Base-by-base conservation (phyloP, 2,888 invertebrate species). In the Serripes groenlandicus region DNA sequence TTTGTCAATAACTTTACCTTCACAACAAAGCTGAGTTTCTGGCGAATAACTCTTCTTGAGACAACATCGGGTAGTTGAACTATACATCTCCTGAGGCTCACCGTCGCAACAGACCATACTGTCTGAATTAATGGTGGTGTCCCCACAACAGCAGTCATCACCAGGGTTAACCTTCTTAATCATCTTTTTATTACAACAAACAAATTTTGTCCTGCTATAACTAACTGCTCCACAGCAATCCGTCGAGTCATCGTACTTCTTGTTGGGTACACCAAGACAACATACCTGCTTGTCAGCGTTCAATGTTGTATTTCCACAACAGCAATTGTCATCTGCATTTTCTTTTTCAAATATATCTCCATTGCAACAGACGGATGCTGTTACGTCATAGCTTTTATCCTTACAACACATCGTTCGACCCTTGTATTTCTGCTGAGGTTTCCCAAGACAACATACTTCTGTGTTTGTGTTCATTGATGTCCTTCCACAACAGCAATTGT, bases 71-170 rank as follows among this genome's bases (percentile, higher is more conserved):
- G 80, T 83, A 15, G 58, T 49, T 26, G 54, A 49, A 18, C 77
- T 78, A 42, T 66, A 75, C 2, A 76, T 58, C 28, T 70, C 62
- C 35, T 78, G 64, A 30, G 80, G 77, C 3, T 23, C 54, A 11
- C 75, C 80, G 5, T 66, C 66, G 60, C 84, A 84, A 34, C 84
- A 84, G 26, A 80, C 62, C 52, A 60, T 71, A 7, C 23, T 78
- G 4, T 42, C 52, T 11, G 84, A 80, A 49, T 80, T 71, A 30
- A 80, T 72, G 3, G 84, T 84, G 23, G 80, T 81, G 28, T 64
- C 56, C n/a, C 84, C 84, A 68, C 84, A 84, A 35, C 84, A 84
- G n/a, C 72, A 74, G 26, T 84, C 84, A 30, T 84, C 80, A 54
- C 73, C 66, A 26, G 74, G 60, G 28, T 74, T 74, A 0, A 23